Conservation (phyloP, 2,888 invertebrate genomes). For the Julus scandinavius region DNA sequence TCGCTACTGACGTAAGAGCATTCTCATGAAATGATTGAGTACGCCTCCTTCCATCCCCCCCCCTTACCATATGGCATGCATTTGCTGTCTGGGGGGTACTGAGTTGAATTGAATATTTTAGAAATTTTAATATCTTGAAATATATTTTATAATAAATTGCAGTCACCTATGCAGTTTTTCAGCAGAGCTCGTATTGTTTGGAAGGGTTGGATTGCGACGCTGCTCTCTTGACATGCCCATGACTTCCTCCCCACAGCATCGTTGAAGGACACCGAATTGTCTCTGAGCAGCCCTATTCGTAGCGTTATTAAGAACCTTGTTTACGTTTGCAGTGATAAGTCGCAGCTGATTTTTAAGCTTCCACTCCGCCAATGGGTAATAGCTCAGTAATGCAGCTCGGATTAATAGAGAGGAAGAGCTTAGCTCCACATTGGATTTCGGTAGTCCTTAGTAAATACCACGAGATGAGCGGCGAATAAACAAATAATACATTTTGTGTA, state of each 20-base stretch:
- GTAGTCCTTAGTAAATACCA: conserved; percentile 15
- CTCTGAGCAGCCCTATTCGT: neutral
- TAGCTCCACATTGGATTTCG: neutral
- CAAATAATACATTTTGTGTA: neutral
- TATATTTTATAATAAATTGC: no score
- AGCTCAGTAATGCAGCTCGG: neutral
- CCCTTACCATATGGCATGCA: no score
- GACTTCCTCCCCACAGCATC: neutral
- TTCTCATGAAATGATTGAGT: no score
- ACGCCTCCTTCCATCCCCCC: no score
- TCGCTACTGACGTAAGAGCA: no score
- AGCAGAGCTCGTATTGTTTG: no score
- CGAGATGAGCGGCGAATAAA: neutral
- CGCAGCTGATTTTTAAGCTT: conserved; percentile 24
- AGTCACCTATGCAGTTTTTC: no score
- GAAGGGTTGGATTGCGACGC: neutral
- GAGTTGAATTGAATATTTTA: no score
- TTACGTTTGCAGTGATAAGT: conserved; percentile 3
- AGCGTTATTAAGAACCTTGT: conserved; percentile 3
- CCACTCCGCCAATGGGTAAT: conserved; percentile 1
- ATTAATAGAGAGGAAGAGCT: conserved; percentile 29
- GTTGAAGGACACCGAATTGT: neutral
- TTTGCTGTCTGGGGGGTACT: no score
- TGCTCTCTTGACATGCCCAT: neutral
- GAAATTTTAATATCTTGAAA: no score